Evolutionary conservation across 1,140 invertebrate genomes (phyloP).

Genomic region (Drosophila sp.): DNA sequence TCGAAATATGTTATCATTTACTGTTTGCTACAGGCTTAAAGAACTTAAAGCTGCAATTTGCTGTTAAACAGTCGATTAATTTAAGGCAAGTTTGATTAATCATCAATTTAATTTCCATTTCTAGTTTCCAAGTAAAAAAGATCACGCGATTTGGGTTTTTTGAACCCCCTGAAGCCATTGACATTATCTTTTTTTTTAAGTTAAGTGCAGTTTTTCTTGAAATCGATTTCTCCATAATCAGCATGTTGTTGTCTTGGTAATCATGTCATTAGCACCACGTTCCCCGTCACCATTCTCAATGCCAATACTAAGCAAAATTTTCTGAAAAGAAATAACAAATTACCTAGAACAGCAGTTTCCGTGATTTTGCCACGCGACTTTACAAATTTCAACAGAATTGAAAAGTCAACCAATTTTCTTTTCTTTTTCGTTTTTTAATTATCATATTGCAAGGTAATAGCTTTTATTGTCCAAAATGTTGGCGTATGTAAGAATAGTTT

Average conservation of each 20-base stretch:
- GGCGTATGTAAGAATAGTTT: slow-evolving; percentile 39
- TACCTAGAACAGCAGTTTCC: slow-evolving; percentile 32
- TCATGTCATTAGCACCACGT: slow-evolving; percentile 47
- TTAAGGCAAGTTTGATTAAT: slow-evolving; percentile 49
- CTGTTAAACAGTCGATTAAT: slow-evolving; percentile 45
- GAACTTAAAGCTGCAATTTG: slow-evolving; percentile 42
- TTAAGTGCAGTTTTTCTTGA: slow-evolving; percentile 28
- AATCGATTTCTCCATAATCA: slow-evolving; percentile 49
- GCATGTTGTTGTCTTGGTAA: slow-evolving; percentile 45
- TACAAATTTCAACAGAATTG: slow-evolving; percentile 49
- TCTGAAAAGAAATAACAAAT: slow-evolving; percentile 18
- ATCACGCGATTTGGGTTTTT: slow-evolving; percentile 64
- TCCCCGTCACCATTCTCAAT: too few relatives aligned
- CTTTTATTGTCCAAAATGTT: slow-evolving; percentile 20
- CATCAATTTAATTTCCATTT: slow-evolving; percentile 42
- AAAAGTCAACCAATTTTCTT: slow-evolving; percentile 9
- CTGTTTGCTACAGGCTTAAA: slow-evolving; percentile 11
- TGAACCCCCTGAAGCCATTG: slow-evolving; percentile 62
- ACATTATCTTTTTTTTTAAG: slow-evolving; percentile 48
- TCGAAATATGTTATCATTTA: too few relatives aligned
- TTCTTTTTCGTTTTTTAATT: not conserved
- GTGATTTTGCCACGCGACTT: slow-evolving; percentile 58
- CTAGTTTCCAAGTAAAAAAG: slow-evolving; percentile 34
- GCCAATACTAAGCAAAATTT: slow-evolving; percentile 28
- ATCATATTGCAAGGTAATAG: slow-evolving; percentile 32